phyloP scores from a whole-genome alignment of 2,797 vertebrate species.

The Esox masquinongy region DNA sequence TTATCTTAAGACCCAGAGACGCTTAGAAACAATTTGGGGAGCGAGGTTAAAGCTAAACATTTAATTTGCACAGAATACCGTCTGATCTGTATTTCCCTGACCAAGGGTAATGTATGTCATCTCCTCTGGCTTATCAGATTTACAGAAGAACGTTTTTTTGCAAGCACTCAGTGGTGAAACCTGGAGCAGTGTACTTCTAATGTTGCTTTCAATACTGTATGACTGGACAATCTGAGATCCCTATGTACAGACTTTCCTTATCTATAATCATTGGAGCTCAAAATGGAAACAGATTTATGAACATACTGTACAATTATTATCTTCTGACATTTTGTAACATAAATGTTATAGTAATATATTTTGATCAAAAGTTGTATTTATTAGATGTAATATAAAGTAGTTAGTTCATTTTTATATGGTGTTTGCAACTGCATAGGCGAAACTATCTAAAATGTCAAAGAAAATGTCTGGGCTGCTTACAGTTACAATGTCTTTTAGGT shows the following conservation, averaged over 20 bases:
- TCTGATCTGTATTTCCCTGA: background rate
- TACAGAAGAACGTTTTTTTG: background rate
- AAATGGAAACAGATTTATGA: slow-evolving; percentile 27
- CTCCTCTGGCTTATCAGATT: background rate
- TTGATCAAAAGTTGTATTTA: slow-evolving; percentile 35
- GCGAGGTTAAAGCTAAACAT: background rate
- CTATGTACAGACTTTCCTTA: slow-evolving; percentile 6
- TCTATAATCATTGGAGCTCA: background rate
- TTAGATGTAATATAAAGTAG: slow-evolving; percentile 8
- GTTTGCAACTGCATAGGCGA: background rate
- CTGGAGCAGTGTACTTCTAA: slow-evolving; percentile 11
- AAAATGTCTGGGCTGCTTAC: slow-evolving; percentile 3
- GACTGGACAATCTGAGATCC: slow-evolving; percentile 3
- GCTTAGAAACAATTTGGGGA: background rate
- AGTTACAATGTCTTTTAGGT: background rate
- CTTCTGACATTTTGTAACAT: slow-evolving; percentile 24
- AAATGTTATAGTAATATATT: slow-evolving; percentile 15
- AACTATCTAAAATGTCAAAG: background rate
- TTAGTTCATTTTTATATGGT: background rate
- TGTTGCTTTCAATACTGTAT: slow-evolving; percentile 34
- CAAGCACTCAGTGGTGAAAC: background rate
- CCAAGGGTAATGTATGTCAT: background rate
- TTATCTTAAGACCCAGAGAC: background rate
- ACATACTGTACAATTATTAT: slow-evolving; percentile 20
- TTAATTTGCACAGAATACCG: background rate